Evolutionary conservation across 2,888 invertebrate genomes (phyloP), one percentile per base, ranked within the genome.

Genomic region (Dasysyrphus tricinctus): DNA sequence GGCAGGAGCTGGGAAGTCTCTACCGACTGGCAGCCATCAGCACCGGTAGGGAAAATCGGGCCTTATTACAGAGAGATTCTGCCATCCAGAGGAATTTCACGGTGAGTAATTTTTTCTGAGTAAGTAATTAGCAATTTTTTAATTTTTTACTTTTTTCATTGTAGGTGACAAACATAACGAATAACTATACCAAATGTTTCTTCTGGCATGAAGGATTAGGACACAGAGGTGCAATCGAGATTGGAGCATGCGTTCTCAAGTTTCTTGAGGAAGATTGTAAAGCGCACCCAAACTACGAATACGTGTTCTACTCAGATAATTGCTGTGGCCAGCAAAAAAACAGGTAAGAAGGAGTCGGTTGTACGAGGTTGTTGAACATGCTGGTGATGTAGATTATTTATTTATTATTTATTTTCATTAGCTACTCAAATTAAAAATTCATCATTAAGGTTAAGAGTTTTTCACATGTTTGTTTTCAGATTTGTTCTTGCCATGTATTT

Each of bases 401-500:
- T 61, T 61, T 61, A 61, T 39, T 42, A 61, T 42, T 61, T 42
- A 61, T 61, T 61, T 61, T 42, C 19, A 42, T n/a, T n/a, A n/a
- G n/a, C 34, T 61, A 61, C 42, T 61, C 8, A 19, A 61, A 61
- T 61, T 61, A 61, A 24, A 42, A 61, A 61, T 61, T 39, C 42
- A 61, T 61, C 24, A 61, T 51, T 44, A 24, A 74, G 29, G 63
- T 61, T 74, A 39, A 63, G 39, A 74, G 59, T 61, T 59, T 59
- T 29, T 63, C n/a, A 29, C 74, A 42, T 61, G 19, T 16, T 42
- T 42, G 61, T 74, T 74, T 61, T 74, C 49, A 73, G 73, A 61
- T 61, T 73, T 63, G 51, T 63, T 59, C 73, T 73, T 47, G 59
- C 73, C 49, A 51, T 74, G 61, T 74, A 54, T 61, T 74, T 74